Evolutionary conservation across 2,888 invertebrate species (phyloP).

Genomic region (Drosophila borealis): DNA sequence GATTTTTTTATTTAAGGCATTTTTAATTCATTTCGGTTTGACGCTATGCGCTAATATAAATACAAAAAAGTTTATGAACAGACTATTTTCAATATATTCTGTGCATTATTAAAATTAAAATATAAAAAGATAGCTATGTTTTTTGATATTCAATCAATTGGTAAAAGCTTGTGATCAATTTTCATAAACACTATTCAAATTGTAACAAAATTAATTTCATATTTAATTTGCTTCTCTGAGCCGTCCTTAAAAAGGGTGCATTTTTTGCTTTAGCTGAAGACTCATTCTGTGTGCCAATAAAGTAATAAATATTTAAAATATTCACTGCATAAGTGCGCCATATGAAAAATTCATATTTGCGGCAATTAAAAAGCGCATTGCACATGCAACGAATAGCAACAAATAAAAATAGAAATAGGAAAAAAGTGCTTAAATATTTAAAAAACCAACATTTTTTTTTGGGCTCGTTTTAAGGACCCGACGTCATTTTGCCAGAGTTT

Average conservation of each 20-base stretch:
- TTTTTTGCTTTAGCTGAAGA: conserved; percentile 6
- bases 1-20: too few species aligned
- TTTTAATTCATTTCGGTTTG: too few species aligned
- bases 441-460: conserved; percentile 26
- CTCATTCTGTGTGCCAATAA: conserved; percentile 17
- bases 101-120: not conserved
- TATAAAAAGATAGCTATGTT: not conserved
- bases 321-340: conserved; percentile 56
- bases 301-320: conserved; percentile 55
- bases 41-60: too few species aligned
- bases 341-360: conserved; percentile 60
- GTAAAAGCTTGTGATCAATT: conserved; percentile 5
- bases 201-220: conserved; percentile 3
- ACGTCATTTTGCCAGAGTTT: conserved; percentile 55
- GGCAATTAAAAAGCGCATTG: conserved; percentile 68
- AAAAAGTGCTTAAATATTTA: conserved; percentile 62
- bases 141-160: not conserved
- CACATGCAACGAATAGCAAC: conserved; percentile 29
- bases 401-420: conserved; percentile 8
- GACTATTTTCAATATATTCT: not conserved
- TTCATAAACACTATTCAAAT: not conserved
- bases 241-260: not conserved
- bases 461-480: conserved; percentile 22
- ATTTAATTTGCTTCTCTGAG: conserved; percentile 18
- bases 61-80: too few species aligned